These are phyloP conservation scores for Cynopterus sphinx DNA, from an alignment of 2,797 vertebrate genomes.

Conservation along the genomic window DNA sequence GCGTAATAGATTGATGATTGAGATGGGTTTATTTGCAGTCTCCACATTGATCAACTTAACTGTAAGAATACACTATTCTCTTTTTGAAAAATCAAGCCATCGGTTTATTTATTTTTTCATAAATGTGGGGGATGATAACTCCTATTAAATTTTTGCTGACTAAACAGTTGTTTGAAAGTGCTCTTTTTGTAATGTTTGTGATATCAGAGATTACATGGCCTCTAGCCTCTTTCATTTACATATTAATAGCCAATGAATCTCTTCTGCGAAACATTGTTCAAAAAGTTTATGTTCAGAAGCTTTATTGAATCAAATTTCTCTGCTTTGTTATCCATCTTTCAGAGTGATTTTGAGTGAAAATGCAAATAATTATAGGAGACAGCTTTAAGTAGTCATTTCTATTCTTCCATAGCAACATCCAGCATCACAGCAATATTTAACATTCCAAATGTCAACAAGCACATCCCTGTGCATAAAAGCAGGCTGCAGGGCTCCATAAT, in stretches of 20 bases:
- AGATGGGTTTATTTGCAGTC: not conserved
- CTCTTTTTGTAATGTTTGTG: not conserved
- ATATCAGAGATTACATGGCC: not conserved
- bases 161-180: slow-evolving; percentile 8
- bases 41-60: not conserved
- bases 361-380: not conserved
- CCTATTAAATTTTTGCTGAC: not conserved
- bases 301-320: not conserved
- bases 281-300: not conserved
- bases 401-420: not conserved
- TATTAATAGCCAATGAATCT: not conserved
- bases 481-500: not conserved
- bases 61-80: not conserved
- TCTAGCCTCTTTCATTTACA: slow-evolving; percentile 19
- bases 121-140: not conserved
- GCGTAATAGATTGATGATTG: not conserved
- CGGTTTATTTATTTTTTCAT: slow-evolving; percentile 15
- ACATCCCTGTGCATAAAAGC: not conserved
- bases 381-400: not conserved
- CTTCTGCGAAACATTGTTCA: not conserved
- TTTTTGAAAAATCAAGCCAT: not conserved
- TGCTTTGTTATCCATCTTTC: slow-evolving; percentile 30
- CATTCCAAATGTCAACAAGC: not conserved
- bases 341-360: slow-evolving; percentile 2
- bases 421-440: not conserved